A percentile compares a stretch with the other conserved stretches of the same genome.
Conservation (phyloP, 2,113 vertebrate species). For the Abramis brama region DNA sequence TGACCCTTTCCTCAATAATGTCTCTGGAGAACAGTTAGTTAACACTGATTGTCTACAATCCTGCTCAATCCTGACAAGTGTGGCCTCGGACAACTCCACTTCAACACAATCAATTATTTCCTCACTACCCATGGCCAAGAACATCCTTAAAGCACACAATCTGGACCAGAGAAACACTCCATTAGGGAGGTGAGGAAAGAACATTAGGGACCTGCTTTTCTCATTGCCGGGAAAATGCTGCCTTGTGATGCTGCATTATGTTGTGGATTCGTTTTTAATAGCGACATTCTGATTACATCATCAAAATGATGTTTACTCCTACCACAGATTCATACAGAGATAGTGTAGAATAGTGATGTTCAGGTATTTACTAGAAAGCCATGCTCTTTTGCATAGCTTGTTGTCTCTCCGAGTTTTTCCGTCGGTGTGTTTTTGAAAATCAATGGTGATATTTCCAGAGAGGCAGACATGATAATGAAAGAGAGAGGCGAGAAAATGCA, state of each 20-base stretch:
- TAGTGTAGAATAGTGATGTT: neutral
- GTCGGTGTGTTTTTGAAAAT: constrained; percentile 65
- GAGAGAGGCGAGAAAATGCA: constrained; percentile 48
- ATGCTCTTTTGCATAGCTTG: constrained; percentile 32
- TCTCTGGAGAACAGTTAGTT: constrained; percentile 50
- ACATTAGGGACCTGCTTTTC: constrained; percentile 30
- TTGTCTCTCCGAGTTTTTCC: constrained; percentile 48
- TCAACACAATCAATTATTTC: constrained; percentile 56
- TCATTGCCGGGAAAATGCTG: neutral
- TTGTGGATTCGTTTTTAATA: neutral
- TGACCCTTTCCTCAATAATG: constrained; percentile 47
- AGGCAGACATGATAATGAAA: constrained; percentile 65
- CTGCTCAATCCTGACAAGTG: constrained; percentile 19
- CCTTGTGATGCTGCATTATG: neutral
- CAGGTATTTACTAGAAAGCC: neutral
- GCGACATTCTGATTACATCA: neutral
- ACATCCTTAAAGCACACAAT: constrained; percentile 55
- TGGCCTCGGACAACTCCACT: constrained; percentile 26
- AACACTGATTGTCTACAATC: constrained; percentile 54
- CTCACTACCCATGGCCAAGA: constrained; percentile 51
- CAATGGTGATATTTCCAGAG: constrained; percentile 66
- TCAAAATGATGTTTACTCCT: neutral
- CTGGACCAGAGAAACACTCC: constrained; percentile 14
- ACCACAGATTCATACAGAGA: neutral
- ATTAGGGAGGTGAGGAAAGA: constrained; percentile 37